Evolutionary conservation across 2,888 invertebrate species (phyloP).

Genomic region (Pseudococcus longispinus): DNA sequence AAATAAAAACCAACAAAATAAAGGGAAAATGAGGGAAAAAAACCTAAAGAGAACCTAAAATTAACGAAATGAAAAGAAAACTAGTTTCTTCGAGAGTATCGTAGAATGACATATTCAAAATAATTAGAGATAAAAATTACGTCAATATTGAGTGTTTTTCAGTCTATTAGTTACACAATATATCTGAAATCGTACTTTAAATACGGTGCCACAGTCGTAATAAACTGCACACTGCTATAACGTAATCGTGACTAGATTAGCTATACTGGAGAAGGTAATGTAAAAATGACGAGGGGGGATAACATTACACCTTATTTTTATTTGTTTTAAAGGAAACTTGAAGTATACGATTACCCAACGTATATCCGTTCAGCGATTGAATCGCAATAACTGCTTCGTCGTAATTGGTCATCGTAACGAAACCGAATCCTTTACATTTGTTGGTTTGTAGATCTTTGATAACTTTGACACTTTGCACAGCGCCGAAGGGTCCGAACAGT

Average conservation of each 20-base stretch:
- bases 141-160: conserved; percentile 38
- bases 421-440: conserved; percentile 98
- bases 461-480: conserved; percentile 96
- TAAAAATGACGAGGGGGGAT: not conserved
- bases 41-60: conserved; percentile 9
- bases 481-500: conserved; percentile 96
- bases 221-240: conserved; percentile 11
- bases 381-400: conserved; percentile 96
- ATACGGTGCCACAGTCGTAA: not conserved
- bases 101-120: conserved; percentile 42
- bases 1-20: conserved; percentile 34
- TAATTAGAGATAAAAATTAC: not conserved
- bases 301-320: conserved; percentile 68
- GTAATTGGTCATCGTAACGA: conserved; percentile 98
- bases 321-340: conserved; percentile 98
- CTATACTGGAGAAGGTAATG: conserved; percentile 32
- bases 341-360: conserved; percentile 91
- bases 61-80: conserved; percentile 11
- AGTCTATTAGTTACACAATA: conserved; percentile 41
- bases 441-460: conserved; percentile 93
- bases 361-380: conserved; percentile 94
- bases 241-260: conserved; percentile 50
- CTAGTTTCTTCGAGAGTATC: not conserved
- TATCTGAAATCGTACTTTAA: conserved; percentile 25
- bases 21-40: conserved; percentile 21